Base-by-base conservation (phyloP, 2,113 vertebrate species). In the Dissostichus mawsoni region DNA sequence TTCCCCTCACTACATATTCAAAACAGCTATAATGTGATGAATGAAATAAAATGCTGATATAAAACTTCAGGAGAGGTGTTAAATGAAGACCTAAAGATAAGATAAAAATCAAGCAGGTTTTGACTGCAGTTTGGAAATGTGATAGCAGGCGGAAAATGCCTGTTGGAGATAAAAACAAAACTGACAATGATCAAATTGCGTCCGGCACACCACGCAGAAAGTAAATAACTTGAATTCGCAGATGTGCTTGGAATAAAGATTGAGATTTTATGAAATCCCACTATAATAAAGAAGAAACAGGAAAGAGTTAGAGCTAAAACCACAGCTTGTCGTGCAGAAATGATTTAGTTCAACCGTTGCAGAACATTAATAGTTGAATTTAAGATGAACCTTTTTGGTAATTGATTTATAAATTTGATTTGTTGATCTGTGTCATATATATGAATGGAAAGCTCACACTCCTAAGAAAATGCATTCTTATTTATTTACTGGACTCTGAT, bases 71-170 rank as follows among this genome's bases (percentile, higher is more conserved):
- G 10, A 20, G 14, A 44, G 3, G 52, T 50, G 52, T 59, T 10
- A 29, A 36, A 66, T 14, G 36, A 69, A 6, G 29, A 66, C 2
- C 16, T 36, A 25, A 45, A 74, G 67, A 76, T n/a, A 0, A 84
- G 53, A 78, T 61, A 55, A 1, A 74, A 74, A 70, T 82, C 41
- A 56, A 36, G 25, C 36, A 12, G 25, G 50, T 66, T 74, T 48
- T 25, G 10, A 68, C 13, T 56, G 45, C 20, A 29, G 18, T 8
- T 17, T 71, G 33, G 41, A 55, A 76, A 3, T 23, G 11, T 73
- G 77, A 82, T 59, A 76, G 18, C 47, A 29, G 63, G 58, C 0
- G 68, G 76, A 86, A 89, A 71, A 69, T 33, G 51, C 1, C 57
- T 78, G 70, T 52, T 73, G 59, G 41, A 45, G 74, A 67, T 79